Percentiles rank a stretch among this genome's conserved stretches.
Evolutionary conservation across 2,113 vertebrate genomes (phyloP).

Genomic region (Oryzias melastigma): DNA sequence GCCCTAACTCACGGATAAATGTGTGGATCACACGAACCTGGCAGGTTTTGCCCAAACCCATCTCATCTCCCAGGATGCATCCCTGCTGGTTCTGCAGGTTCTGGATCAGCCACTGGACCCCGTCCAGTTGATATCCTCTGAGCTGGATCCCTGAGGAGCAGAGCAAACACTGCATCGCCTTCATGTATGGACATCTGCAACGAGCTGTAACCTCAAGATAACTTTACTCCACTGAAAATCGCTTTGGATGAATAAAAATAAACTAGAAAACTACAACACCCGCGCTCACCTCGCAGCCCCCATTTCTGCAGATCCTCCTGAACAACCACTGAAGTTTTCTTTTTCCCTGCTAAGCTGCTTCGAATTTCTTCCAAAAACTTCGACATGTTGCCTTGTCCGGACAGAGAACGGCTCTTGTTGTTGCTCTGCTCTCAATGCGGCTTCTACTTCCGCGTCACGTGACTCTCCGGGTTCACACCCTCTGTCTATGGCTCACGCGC

Average conservation of each 20-base stretch:
- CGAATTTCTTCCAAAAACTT: conserved; percentile 51
- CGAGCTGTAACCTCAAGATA: neutral
- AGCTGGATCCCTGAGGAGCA: conserved; percentile 79
- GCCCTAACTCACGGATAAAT: too few species aligned
- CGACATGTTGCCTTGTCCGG: conserved; percentile 51
- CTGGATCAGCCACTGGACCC: conserved; percentile 85
- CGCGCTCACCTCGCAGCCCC: conserved; percentile 68
- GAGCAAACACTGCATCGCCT: neutral
- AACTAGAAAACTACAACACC: fast-evolving
- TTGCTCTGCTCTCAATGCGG: too few species aligned
- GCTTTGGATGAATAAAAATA: neutral
- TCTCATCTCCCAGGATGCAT: conserved; percentile 92
- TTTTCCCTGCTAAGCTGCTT: conserved; percentile 36
- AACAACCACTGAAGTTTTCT: conserved; percentile 26
- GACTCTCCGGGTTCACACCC: too few species aligned
- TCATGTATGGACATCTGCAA: neutral
- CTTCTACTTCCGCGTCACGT: too few species aligned
- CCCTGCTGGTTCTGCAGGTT: conserved; percentile 80
- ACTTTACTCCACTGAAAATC: neutral
- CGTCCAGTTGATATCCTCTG: conserved; percentile 84
- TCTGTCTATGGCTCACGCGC: too few species aligned
- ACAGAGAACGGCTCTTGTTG: neutral
- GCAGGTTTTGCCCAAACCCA: conserved; percentile 96
- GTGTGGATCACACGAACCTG: conserved; percentile 76
- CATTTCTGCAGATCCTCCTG: conserved; percentile 62